Base-by-base conservation (phyloP, 1,140 invertebrate genomes). In the Micrasema longulum region DNA sequence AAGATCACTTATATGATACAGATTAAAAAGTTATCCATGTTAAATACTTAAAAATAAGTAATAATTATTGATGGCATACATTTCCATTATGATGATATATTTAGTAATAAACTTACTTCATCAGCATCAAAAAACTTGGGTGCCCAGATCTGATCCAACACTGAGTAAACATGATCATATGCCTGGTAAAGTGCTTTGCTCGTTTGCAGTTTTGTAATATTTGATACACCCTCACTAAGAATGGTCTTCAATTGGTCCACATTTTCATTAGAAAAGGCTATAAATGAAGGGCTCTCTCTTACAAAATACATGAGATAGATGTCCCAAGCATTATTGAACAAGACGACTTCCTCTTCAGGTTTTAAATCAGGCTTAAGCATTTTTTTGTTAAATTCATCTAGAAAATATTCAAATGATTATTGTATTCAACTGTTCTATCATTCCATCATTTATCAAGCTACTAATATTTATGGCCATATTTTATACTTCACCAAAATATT, bases 91-190 rank as follows among this genome's bases (percentile, higher is more conserved):
- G n/a, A n/a, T n/a, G n/a, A n/a, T 31, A 31, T 31, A 31, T 31
- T 31, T 31, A 31, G 7, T 4, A 4, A 31, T 4, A 31, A 14
- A 57, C 78, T 83, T 84, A 94, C 92, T 83, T 93, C 90, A 81
- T 92, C 91, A 80, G 93, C 94, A 77, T 94, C 92, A 81, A 94
- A 89, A 83, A 95, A 96, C 74, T 90, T 86, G 23, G 92, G 91
- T 66, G 93, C 85, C 82, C 92, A 92, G 70, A 89, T 88, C 71
- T 89, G 89, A 81, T 95, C 93, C 68, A 96, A 83, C 0, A 91
- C 79, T 36, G 88, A 86, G 79, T 93, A 93, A 1, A 91, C 91
- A 83, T 93, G 89, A 78, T 95, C 91, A 79, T 95, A 94, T 0
- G 94, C 93, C 83, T 93, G 88, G 79, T 92, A 95, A 12, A 95